phyloP scores from a whole-genome alignment of 1,140 invertebrate genomes.

The Drosophila bipectinata region DNA sequence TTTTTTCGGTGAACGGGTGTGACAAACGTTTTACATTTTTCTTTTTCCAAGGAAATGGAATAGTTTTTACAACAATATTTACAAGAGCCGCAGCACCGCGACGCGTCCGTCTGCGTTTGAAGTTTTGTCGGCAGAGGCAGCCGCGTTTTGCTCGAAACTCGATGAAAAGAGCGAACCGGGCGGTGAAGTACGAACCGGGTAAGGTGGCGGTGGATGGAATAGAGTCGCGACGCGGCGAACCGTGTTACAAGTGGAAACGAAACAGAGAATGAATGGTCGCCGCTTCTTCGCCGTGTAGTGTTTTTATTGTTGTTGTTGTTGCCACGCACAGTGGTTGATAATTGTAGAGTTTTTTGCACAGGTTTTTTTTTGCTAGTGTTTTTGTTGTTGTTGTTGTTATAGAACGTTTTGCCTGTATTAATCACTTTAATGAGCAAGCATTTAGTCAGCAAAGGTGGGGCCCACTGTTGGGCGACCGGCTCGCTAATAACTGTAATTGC shows the following conservation, averaged over 20 bases:
- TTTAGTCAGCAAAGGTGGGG: slow-evolving; percentile 62
- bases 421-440: slow-evolving; percentile 70
- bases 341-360: slow-evolving; percentile 59
- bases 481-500: slow-evolving; percentile 76
- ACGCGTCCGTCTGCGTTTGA: slow-evolving; percentile 61
- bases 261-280: slow-evolving; percentile 25
- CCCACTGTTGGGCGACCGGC: slow-evolving; percentile 29
- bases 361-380: slow-evolving; percentile 39
- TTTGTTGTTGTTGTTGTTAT: slow-evolving; percentile 17
- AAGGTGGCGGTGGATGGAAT: slow-evolving; percentile 39
- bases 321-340: slow-evolving; percentile 69
- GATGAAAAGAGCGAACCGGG: slow-evolving; percentile 35
- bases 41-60: slow-evolving; percentile 21
- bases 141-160: too few species aligned
- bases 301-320: slow-evolving; percentile 26
- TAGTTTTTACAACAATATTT: slow-evolving; percentile 57
- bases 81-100: slow-evolving; percentile 35
- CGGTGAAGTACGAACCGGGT: slow-evolving; percentile 29
- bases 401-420: slow-evolving; percentile 50
- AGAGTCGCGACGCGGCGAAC: slow-evolving; percentile 19
- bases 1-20: slow-evolving; percentile 13
- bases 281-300: slow-evolving; percentile 11
- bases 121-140: slow-evolving; percentile 50
- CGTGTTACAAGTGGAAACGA: slow-evolving; percentile 33
- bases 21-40: slow-evolving; percentile 40